phyloP scores from a whole-genome alignment of 2,888 invertebrate species.

The Graphium colonna region DNA sequence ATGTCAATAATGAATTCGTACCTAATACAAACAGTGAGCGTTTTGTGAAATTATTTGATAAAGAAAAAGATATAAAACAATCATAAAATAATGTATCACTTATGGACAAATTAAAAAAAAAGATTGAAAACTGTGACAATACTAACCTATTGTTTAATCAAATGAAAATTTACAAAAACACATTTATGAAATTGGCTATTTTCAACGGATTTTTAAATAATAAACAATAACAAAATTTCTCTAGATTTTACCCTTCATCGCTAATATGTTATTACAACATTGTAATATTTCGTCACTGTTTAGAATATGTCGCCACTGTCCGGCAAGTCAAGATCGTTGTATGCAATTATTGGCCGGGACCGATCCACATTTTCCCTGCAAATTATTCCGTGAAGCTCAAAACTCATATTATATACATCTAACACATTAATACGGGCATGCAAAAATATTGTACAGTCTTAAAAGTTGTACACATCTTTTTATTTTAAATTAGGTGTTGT shows the following conservation, averaged over 20 bases:
- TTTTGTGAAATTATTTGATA: no score
- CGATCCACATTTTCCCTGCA: constrained; percentile 84
- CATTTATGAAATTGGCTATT: background rate
- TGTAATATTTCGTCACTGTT: constrained; percentile 37
- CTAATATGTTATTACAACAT: constrained; percentile 2
- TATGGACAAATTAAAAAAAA: no score
- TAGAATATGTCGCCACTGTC: constrained; percentile 89
- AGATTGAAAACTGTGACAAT: no score
- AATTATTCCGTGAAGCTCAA: constrained; percentile 63
- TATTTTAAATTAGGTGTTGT: constrained; percentile 8
- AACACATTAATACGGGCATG: background rate
- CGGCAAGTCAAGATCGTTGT: constrained; percentile 95
- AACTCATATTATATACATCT: constrained; percentile 25
- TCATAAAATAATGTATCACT: no score
- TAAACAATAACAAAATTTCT: background rate
- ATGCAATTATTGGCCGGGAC: constrained; percentile 90
- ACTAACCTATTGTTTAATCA: no score
- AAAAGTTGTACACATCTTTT: no score
- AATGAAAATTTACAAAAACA: background rate
- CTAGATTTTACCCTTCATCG: background rate
- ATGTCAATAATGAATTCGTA: background rate
- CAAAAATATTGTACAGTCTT: constrained; percentile 26
- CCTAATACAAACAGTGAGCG: no score
- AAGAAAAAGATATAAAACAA: no score
- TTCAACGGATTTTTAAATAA: background rate